A percentile compares a stretch with the other conserved stretches of the same genome.
These are phyloP conservation scores for Stenchaetothrips biformis DNA, from an alignment of 2,888 invertebrate species.

Conservation along the genomic window DNA sequence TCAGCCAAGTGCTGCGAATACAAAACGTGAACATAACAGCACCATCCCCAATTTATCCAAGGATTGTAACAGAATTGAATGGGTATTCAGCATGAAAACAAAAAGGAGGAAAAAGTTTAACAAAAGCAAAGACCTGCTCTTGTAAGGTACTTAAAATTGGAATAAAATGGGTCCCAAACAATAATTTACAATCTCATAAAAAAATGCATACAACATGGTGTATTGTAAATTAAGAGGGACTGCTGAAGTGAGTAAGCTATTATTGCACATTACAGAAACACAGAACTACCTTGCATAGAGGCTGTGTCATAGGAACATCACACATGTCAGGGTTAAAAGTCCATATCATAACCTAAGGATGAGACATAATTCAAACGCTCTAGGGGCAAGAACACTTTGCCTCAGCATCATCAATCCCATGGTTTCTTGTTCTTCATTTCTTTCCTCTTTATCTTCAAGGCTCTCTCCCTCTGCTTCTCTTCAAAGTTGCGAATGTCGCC, in stretches of 20 bases:
- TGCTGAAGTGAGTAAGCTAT: too few relatives aligned
- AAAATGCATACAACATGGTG: too few relatives aligned
- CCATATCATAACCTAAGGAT: too few relatives aligned
- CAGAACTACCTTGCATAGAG: too few relatives aligned
- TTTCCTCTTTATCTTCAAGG: background rate
- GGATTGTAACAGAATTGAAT: background rate
- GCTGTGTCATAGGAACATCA: too few relatives aligned
- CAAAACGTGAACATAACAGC: background rate
- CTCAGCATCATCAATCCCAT: background rate
- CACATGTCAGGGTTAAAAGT: too few relatives aligned
- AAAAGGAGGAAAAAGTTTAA: background rate
- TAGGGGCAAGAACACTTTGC: too few relatives aligned
- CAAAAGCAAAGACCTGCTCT: background rate
- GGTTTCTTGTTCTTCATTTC: conserved; percentile 8
- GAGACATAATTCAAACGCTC: too few relatives aligned
- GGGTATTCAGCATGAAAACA: background rate
- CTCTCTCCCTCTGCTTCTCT: conserved; percentile 8
- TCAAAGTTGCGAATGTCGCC: conserved; percentile 6
- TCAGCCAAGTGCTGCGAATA: too few relatives aligned
- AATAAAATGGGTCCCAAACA: background rate
- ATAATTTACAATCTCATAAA: background rate
- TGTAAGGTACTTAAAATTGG: background rate
- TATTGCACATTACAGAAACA: too few relatives aligned
- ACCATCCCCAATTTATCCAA: background rate
- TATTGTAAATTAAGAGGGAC: too few relatives aligned